Conservation (phyloP, 2,888 invertebrate genomes). For the Hypena proboscidalis region DNA sequence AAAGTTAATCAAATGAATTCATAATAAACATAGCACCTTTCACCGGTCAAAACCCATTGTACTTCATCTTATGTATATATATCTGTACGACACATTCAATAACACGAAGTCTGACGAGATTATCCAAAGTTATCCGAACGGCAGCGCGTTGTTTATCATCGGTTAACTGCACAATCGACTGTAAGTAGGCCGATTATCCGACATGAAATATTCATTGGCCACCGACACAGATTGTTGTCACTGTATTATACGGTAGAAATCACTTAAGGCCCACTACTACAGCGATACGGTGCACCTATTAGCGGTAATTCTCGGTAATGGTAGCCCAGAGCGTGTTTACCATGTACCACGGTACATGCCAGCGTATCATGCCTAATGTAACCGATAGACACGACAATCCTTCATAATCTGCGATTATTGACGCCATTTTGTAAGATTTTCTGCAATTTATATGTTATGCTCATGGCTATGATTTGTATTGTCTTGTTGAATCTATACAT, state of each 20-base stretch:
- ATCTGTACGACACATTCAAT: too few relatives aligned
- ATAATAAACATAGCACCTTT: too few relatives aligned
- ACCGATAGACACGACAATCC: background rate
- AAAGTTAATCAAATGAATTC: too few relatives aligned
- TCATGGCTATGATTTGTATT: too few relatives aligned
- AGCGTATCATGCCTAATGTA: slow-evolving; percentile 10
- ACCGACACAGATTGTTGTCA: slow-evolving; percentile 76
- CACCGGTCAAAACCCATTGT: too few relatives aligned
- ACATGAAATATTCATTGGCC: slow-evolving; percentile 79
- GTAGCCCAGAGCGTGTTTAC: slow-evolving; percentile 48
- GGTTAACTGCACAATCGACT: slow-evolving; percentile 59
- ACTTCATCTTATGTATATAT: too few relatives aligned
- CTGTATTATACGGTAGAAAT: slow-evolving; percentile 73
- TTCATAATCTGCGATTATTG: slow-evolving; percentile 1
- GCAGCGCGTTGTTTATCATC: slow-evolving; percentile 39
- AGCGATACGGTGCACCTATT: slow-evolving; percentile 59
- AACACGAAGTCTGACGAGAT: slow-evolving; percentile 22
- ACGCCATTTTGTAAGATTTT: background rate
- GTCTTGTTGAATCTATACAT: too few relatives aligned
- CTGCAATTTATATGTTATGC: background rate
- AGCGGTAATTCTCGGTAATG: slow-evolving; percentile 82
- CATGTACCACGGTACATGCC: slow-evolving; percentile 57
- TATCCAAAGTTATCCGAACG: slow-evolving; percentile 32
- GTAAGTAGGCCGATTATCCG: slow-evolving; percentile 66
- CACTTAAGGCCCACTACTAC: slow-evolving; percentile 62